Percentiles rank a stretch among this genome's conserved stretches.
These are phyloP conservation scores for Tachina grossa DNA, from an alignment of 2,888 invertebrate genomes.

Conservation along the genomic window DNA sequence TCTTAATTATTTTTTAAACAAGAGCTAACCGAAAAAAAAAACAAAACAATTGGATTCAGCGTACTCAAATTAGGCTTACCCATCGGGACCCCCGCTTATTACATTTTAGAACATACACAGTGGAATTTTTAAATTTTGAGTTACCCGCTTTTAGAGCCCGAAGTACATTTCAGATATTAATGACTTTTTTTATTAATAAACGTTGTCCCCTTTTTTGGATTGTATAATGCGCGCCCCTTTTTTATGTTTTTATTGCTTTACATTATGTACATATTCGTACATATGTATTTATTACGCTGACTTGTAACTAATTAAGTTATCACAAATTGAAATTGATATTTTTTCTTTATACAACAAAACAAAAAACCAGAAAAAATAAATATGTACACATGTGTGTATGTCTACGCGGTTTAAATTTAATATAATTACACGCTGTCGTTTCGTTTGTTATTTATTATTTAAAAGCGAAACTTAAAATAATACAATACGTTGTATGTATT, in stretches of 20 bases:
- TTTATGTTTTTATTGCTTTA: neutral
- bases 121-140: too few relatives aligned
- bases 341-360: neutral
- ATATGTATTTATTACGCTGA: neutral
- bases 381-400: too few relatives aligned
- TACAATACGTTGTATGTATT: neutral
- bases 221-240: neutral
- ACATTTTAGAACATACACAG: too few relatives aligned
- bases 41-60: too few relatives aligned
- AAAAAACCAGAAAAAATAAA: neutral
- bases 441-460: constrained; percentile 11
- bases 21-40: too few relatives aligned
- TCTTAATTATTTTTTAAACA: too few relatives aligned
- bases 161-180: too few relatives aligned
- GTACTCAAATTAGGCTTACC: too few relatives aligned
- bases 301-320: constrained; percentile 23
- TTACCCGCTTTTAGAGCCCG: too few relatives aligned
- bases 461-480: constrained; percentile 4
- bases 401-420: neutral
- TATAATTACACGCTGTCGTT: constrained; percentile 10
- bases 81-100: too few relatives aligned
- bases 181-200: neutral
- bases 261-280: constrained; percentile 3
- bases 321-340: constrained; percentile 16
- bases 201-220: neutral